Conservation (phyloP, 1,140 invertebrate species). For the Heliconius congener region DNA sequence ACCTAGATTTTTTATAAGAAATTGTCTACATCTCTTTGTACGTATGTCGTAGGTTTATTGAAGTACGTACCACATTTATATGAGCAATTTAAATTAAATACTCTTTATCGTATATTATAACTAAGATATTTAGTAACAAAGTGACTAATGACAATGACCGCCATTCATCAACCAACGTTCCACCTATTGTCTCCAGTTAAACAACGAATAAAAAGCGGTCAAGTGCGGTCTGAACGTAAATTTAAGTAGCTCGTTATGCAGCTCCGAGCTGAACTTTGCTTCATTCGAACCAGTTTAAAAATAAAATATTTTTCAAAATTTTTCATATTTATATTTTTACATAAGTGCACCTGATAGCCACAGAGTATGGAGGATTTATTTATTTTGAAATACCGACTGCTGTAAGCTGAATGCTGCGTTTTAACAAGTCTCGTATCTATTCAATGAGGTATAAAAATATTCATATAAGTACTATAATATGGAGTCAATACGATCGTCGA, state of each 20-base stretch:
- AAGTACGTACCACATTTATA: no score
- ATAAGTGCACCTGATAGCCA: constrained; percentile 5
- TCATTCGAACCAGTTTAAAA: constrained; percentile 19
- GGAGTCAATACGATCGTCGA: not conserved
- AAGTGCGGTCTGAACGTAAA: constrained; percentile 35
- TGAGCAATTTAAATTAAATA: no score
- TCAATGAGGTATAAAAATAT: not conserved
- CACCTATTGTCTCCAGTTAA: constrained; percentile 33
- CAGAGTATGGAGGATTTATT: not conserved
- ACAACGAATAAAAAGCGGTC: constrained; percentile 37
- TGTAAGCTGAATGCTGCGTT: not conserved
- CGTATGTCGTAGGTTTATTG: no score
- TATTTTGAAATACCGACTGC: not conserved
- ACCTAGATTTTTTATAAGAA: no score
- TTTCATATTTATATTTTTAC: constrained; percentile 7
- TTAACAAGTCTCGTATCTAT: not conserved
- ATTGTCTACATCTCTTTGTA: no score
- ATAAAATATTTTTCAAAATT: not conserved
- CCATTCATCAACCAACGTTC: constrained; percentile 30
- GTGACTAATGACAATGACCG: constrained; percentile 31
- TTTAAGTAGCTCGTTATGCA: constrained; percentile 37
- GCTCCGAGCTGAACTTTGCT: constrained; percentile 18
- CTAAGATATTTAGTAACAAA: constrained; percentile 23
- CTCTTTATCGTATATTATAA: not conserved
- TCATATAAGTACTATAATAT: not conserved